Conservation (phyloP, 2,113 vertebrate genomes). For the Calcarius ornatus region DNA sequence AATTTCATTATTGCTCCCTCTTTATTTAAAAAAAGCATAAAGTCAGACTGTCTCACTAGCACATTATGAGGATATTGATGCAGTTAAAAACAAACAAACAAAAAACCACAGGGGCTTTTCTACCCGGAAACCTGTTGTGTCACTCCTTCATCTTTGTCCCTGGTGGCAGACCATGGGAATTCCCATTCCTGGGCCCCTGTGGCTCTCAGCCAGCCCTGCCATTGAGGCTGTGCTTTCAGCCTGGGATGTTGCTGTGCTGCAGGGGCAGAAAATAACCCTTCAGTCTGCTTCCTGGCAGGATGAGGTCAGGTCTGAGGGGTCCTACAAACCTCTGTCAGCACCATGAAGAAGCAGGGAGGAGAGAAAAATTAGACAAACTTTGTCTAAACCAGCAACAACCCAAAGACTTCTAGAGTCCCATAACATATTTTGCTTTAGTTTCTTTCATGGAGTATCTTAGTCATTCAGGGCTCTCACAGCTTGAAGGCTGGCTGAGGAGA, state of each 20-base stretch:
- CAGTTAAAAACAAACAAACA: background rate
- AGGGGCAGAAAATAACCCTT: background rate
- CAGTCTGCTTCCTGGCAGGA: background rate
- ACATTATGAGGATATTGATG: background rate
- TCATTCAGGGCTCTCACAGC: background rate
- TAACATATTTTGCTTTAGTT: background rate
- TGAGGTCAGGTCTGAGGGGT: background rate
- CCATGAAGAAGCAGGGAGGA: background rate
- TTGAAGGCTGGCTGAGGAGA: background rate
- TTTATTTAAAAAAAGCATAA: background rate
- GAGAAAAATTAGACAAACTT: background rate
- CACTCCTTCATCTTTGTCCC: conserved; percentile 3
- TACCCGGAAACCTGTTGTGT: conserved; percentile 6
- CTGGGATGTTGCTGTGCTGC: background rate
- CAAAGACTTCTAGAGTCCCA: background rate
- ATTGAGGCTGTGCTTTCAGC: background rate
- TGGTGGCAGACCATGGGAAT: conserved; percentile 23
- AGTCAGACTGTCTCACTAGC: background rate
- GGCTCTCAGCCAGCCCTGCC: conserved; percentile 26
- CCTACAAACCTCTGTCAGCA: background rate
- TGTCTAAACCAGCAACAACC: background rate
- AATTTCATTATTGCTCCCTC: background rate
- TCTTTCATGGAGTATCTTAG: background rate
- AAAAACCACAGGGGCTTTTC: background rate
- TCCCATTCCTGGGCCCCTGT: background rate